Evolutionary conservation across 2,888 invertebrate genomes (phyloP).

Genomic region (Tenthredo livida): DNA sequence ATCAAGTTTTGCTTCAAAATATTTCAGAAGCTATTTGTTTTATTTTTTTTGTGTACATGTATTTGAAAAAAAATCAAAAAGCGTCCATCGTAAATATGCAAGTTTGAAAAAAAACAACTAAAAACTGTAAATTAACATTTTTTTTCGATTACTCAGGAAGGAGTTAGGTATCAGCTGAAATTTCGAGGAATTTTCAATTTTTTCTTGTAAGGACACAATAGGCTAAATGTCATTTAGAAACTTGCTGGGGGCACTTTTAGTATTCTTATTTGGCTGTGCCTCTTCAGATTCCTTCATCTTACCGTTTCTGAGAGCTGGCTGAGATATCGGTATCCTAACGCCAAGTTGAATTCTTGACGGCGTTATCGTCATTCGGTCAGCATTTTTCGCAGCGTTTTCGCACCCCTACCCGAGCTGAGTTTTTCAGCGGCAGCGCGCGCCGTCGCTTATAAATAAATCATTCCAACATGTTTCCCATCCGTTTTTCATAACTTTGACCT

Average conservation of each 20-base stretch:
- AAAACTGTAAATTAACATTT: background rate
- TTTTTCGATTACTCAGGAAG: background rate
- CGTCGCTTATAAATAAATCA: no score
- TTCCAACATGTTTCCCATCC: no score
- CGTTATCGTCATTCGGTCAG: slow-evolving; percentile 58
- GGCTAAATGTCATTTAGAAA: background rate
- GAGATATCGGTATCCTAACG: slow-evolving; percentile 62
- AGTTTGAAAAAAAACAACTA: background rate
- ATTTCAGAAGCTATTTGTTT: background rate
- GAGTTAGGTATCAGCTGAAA: background rate
- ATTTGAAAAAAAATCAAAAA: background rate
- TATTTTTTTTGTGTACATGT: background rate
- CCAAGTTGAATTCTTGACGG: slow-evolving; percentile 52
- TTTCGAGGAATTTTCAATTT: background rate
- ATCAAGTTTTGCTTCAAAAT: background rate
- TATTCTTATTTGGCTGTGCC: background rate
- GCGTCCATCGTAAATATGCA: background rate
- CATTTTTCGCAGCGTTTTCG: background rate
- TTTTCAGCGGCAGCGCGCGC: no score
- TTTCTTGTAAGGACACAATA: background rate
- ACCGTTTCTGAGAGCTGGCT: background rate
- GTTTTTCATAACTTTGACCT: no score
- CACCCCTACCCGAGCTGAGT: no score
- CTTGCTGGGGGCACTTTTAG: background rate
- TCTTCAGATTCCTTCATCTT: background rate